phyloP scores from a whole-genome alignment of 2,113 vertebrate species.

The Corythaixoides concolor region DNA sequence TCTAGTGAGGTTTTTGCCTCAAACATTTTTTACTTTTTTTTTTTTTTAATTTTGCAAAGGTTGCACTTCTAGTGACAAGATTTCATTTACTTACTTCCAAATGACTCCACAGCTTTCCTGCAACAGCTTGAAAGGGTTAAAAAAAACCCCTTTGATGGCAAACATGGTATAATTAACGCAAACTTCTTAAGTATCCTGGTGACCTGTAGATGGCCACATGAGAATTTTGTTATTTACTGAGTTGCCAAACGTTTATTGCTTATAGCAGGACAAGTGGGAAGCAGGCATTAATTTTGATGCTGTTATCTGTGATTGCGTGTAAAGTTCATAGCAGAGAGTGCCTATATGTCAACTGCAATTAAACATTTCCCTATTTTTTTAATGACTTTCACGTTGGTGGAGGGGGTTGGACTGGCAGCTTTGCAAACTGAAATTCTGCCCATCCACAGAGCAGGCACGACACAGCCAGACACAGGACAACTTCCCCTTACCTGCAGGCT shows the following conservation, averaged over 20 bases:
- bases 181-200: conserved; percentile 68
- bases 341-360: conserved; percentile 47
- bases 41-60: neutral
- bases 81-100: neutral
- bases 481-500: conserved; percentile 54
- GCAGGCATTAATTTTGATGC: conserved; percentile 47
- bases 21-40: neutral
- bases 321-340: conserved; percentile 23
- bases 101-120: neutral
- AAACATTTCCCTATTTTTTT: neutral
- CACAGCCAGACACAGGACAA: conserved; percentile 20
- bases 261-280: conserved; percentile 60
- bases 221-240: conserved; percentile 71
- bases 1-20: neutral
- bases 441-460: neutral
- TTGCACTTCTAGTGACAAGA: neutral
- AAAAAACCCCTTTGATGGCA: conserved; percentile 54
- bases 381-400: neutral
- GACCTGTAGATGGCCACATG: conserved; percentile 71
- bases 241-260: conserved; percentile 64
- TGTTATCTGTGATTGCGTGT: conserved; percentile 24
- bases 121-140: conserved; percentile 25
- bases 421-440: conserved; percentile 7
- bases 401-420: neutral
- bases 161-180: conserved; percentile 60